Evolutionary conservation across 2,797 vertebrate species (phyloP).

Genomic region (Gallirallus australis): DNA sequence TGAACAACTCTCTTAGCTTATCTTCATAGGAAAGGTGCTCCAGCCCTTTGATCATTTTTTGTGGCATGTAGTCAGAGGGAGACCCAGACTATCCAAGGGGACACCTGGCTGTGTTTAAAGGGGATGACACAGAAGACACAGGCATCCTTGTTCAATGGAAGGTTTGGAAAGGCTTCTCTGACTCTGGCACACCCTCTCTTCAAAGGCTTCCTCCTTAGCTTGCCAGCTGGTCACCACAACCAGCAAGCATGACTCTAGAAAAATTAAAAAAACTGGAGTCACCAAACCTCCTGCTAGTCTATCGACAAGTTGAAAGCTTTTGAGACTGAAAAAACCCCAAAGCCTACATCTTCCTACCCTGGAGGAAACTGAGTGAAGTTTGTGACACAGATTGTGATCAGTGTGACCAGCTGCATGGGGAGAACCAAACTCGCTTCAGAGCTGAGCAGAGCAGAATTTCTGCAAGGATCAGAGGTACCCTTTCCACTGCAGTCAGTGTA

Average conservation of each 20-base stretch:
- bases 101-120: background rate
- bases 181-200: background rate
- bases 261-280: background rate
- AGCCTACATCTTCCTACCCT: background rate
- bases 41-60: too few species aligned
- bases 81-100: background rate
- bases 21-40: too few species aligned
- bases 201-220: background rate
- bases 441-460: background rate
- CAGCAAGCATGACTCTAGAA: background rate
- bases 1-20: too few species aligned
- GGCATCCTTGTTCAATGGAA: background rate
- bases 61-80: background rate
- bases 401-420: background rate
- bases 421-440: background rate
- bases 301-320: background rate
- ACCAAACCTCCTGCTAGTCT: background rate
- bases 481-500: fast-evolving
- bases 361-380: background rate
- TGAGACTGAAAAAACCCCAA: background rate
- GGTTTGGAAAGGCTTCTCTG: background rate
- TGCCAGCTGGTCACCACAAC: background rate
- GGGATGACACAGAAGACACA: background rate
- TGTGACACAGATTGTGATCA: background rate
- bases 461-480: background rate